These are phyloP conservation scores for Lampris megalopsis DNA, from an alignment of 2,113 vertebrate genomes.

Conservation along the genomic window DNA sequence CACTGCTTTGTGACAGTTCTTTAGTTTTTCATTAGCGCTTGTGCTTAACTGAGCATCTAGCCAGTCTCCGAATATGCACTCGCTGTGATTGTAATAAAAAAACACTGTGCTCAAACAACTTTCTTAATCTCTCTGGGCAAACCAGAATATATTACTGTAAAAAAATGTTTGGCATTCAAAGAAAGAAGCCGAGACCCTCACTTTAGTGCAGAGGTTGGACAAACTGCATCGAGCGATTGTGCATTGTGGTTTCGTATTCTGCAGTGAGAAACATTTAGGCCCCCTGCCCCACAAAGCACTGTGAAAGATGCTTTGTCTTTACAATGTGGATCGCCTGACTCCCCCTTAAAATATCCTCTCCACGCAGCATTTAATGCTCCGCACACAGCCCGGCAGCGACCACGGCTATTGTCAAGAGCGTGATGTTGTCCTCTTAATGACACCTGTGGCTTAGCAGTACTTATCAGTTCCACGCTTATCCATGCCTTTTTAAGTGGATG, in stretches of 20 bases:
- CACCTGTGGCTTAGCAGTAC: conserved; percentile 50
- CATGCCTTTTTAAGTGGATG: conserved; percentile 48
- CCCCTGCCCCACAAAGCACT: no score
- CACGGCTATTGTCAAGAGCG: conserved; percentile 34
- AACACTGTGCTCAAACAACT: background rate
- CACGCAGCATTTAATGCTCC: background rate
- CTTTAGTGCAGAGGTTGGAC: no score
- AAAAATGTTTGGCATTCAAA: no score
- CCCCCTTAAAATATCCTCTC: background rate
- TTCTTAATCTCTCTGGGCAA: no score
- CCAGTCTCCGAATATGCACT: background rate
- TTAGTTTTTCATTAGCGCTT: background rate
- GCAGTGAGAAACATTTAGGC: no score
- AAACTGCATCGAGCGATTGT: background rate
- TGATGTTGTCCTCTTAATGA: conserved; percentile 47
- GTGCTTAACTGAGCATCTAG: background rate
- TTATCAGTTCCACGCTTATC: conserved; percentile 36
- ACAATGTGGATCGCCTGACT: background rate
- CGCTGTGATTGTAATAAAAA: background rate
- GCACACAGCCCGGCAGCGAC: background rate
- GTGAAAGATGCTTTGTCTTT: no score
- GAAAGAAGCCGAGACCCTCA: no score
- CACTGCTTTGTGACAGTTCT: background rate
- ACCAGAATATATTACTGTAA: no score
- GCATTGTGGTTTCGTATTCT: background rate